Evolutionary conservation across 1,140 invertebrate species (phyloP), one percentile per base, ranked within the genome.

Genomic region (Lepidostoma basale): DNA sequence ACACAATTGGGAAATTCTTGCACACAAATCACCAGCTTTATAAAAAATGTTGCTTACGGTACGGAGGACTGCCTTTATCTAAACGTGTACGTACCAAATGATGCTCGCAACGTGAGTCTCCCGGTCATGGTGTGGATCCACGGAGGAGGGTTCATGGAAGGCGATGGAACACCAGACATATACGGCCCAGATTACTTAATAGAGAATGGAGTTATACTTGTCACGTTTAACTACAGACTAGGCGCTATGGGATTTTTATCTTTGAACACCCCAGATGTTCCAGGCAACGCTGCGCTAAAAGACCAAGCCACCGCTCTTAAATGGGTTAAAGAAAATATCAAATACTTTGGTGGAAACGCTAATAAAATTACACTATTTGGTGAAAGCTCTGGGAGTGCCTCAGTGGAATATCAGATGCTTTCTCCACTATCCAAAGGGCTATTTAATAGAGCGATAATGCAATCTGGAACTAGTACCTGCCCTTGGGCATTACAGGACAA

Each of bases 51-150:
- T 28, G 26, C 26, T 9, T 10, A 30, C 6, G 86, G 87, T 2
- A 76, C 81, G 25, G 89, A 90, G 70, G 88, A 90, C 73, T 90
- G 89, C 69, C 78, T 90, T 0, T 86, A 85, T 67, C 72, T 90
- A 0, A 90, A 89, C 70, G 84, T 90, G 1, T 88, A 88, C 66
- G 82, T 83, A 0, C 85, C 87, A 9, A 74, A n/a, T n/a, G 78
- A 39, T 9, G 33, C 20, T 79, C 52, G 74, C 33, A 20, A 59
- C 28, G 2, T 45, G 14, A n/a, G 0, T 44, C 2, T 14, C 14
- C 5, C 8, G 18, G 18, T 39, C 52, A 76, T 30, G n/a, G n/a
- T n/a, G n/a, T n/a, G n/a, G n/a, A n/a, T n/a, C n/a, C n/a, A n/a
- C n/a, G n/a, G n/a, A n/a, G 77, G 77, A 9, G 77, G 68, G 2